phyloP scores from a whole-genome alignment of 2,797 vertebrate species.

The Cercopithecus mitis region DNA sequence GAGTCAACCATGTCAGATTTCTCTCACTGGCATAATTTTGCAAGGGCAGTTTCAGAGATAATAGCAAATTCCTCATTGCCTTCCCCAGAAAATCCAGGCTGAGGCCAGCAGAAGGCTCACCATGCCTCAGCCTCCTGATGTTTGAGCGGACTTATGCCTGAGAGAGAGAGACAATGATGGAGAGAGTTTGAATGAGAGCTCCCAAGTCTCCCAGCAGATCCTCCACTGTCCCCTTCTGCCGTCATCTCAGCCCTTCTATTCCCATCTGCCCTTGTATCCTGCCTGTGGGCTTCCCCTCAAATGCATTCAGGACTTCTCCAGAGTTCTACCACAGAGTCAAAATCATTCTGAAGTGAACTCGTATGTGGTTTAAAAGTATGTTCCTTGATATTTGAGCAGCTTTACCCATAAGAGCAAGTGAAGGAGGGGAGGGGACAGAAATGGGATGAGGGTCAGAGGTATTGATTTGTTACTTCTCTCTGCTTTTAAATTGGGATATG shows the following conservation, averaged over 20 bases:
- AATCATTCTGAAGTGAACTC: not conserved
- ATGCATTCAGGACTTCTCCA: not conserved
- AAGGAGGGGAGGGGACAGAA: not conserved
- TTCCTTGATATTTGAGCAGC: not conserved
- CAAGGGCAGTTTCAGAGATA: not conserved
- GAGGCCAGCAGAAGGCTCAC: not conserved
- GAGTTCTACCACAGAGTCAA: not conserved
- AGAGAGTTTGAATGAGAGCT: not conserved
- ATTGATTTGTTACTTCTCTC: not conserved
- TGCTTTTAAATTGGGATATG: not conserved
- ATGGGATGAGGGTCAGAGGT: not conserved
- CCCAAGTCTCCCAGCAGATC: fast-evolving
- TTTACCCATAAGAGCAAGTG: not conserved
- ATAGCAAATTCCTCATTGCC: fast-evolving
- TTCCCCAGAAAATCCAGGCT: not conserved
- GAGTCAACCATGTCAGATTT: no score
- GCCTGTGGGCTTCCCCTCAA: not conserved
- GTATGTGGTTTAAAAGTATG: not conserved
- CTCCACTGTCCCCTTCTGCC: not conserved
- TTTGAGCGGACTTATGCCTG: not conserved
- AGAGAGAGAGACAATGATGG: not conserved
- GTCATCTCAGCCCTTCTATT: not conserved
- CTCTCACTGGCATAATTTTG: no score
- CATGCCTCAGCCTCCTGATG: not conserved
- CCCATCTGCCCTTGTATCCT: not conserved